Conservation (phyloP, 2,113 vertebrate genomes). For the Bambusicola thoracicus region DNA sequence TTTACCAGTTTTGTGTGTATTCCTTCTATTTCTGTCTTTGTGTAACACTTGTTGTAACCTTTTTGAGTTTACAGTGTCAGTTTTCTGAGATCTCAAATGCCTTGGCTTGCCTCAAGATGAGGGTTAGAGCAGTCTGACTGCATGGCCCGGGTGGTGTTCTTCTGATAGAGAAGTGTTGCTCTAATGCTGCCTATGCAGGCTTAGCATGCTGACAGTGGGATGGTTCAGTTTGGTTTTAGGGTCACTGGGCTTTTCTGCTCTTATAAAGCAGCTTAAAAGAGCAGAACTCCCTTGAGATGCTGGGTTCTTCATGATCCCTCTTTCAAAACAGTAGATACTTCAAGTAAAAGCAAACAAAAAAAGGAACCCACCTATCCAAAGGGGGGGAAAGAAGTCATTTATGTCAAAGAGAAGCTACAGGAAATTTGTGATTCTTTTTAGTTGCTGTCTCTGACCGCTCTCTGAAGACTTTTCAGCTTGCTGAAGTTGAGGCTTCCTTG, state of each 20-base stretch:
- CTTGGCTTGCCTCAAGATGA: neutral
- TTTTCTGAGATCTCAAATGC: neutral
- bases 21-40: neutral
- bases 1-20: neutral
- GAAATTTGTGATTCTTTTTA: neutral
- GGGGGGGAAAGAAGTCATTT: neutral
- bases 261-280: neutral
- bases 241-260: neutral
- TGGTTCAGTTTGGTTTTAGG: neutral
- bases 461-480: neutral
- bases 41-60: neutral
- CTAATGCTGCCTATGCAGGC: neutral
- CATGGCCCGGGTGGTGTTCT: neutral
- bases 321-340: neutral
- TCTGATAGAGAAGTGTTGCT: neutral
- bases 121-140: neutral
- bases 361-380: neutral
- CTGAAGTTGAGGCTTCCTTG: neutral
- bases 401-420: neutral
- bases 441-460: rapidly evolving
- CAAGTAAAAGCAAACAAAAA: neutral
- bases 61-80: neutral
- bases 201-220: neutral
- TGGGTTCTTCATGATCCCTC: neutral
- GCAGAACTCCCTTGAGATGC: neutral